Base-by-base conservation (phyloP, 1,140 invertebrate species). In the Polyergus mexicanus region DNA sequence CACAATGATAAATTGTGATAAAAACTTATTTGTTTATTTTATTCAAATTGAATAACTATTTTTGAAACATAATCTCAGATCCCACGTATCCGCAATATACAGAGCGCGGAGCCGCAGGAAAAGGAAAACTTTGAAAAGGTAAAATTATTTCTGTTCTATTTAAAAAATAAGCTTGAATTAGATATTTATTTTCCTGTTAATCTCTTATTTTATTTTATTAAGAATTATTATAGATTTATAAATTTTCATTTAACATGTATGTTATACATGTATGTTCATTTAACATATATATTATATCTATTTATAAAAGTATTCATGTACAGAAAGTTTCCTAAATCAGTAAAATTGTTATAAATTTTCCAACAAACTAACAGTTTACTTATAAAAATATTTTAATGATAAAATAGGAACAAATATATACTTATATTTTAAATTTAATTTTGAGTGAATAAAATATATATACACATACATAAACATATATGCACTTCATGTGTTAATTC, bases 91-190 rank as follows among this genome's bases (percentile, higher is more conserved):
- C 94, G 95, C 90, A 95, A 94, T 91, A 92, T 94, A 85, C 95
- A 95, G 91, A 94, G 92, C 72, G 92, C 93, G 83, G 96, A 97
- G 83, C 95, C 96, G 78, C 96, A 96, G 89, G 96, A 97, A 92
- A 96, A 96, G 94, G 97, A 97, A 93, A 96, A 97, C 92, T 96
- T 98, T 94, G 96, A 97, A 89, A 96, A 97, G 96, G 97, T 98
- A 96, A 95, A 95, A 88, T 91, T 90, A 92, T 89, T 92, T 83
- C 87, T 89, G 89, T 89, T 74, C 22, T 41, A 83, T 68, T 38
- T 5, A 54, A 19, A 28, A 11, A 25, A 51, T 19, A 54, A 51
- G 11, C 4, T 66, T 35, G 28, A 78, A 44, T 51, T 65, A 77
- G 38, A 47, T 44, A n/a, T 78, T 35, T 38, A 68, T 63, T 32